These are phyloP conservation scores for Halichoerus grypus DNA, from an alignment of 2,113 vertebrate species.

Conservation along the genomic window DNA sequence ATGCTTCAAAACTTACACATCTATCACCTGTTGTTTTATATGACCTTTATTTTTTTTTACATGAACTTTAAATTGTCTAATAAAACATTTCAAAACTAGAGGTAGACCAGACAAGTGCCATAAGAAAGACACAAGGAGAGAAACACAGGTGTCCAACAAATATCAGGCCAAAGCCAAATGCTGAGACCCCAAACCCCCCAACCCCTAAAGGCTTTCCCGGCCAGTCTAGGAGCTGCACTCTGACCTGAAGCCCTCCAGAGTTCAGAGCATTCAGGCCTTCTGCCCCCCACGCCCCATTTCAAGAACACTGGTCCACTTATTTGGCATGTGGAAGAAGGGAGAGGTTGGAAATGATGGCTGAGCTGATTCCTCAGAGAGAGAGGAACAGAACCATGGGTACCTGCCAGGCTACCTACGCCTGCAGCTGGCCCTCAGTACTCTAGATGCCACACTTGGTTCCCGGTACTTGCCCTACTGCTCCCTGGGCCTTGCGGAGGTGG, in stretches of 20 bases:
- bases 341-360: accelerated
- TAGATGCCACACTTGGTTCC: not conserved
- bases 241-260: not conserved
- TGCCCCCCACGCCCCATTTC: not conserved
- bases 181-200: accelerated
- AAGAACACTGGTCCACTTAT: not conserved
- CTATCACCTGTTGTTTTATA: not conserved
- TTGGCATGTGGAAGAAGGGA: not conserved
- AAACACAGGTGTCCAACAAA: not conserved
- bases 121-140: not conserved
- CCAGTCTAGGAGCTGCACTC: not conserved
- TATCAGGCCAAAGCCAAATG: not conserved
- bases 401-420: not conserved
- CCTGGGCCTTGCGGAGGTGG: not conserved
- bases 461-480: not conserved
- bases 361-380: not conserved
- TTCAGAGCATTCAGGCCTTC: not conserved
- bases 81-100: not conserved
- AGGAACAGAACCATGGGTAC: accelerated
- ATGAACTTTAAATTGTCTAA: not conserved
- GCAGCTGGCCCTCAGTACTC: not conserved
- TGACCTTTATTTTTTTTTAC: not conserved
- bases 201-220: not conserved
- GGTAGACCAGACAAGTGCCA: not conserved
- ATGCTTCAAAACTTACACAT: not conserved